Evolutionary conservation across 1,140 invertebrate species (phyloP).

Genomic region (Pinna nobilis): DNA sequence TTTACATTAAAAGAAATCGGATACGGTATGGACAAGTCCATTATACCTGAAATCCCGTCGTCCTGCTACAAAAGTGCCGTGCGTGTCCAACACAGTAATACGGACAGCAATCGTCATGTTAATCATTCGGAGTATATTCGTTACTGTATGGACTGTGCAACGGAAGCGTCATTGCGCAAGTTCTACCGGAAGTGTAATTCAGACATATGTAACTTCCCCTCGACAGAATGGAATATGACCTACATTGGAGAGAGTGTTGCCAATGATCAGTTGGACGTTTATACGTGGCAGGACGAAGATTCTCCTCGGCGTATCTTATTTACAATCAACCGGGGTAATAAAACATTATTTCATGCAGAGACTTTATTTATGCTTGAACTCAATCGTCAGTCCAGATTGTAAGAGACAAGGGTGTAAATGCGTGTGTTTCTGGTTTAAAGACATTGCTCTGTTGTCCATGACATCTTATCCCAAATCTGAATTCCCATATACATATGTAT

Average conservation of each 20-base stretch:
- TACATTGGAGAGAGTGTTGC: slow-evolving; percentile 25
- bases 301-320: slow-evolving; percentile 6
- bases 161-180: slow-evolving; percentile 1
- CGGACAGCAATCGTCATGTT: slow-evolving; percentile 28
- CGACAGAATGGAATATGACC: slow-evolving; percentile 1
- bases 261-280: slow-evolving; percentile 14
- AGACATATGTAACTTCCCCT: slow-evolving; percentile 22
- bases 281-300: slow-evolving; percentile 24
- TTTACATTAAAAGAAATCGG: neutral
- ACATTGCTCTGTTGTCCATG: too few species aligned
- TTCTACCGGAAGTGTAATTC: slow-evolving; percentile 13
- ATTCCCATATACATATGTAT: too few species aligned
- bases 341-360: too few species aligned
- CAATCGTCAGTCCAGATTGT: too few species aligned
- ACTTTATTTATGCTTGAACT: too few species aligned
- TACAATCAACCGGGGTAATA: too few species aligned
- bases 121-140: slow-evolving; percentile 24
- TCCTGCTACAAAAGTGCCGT: neutral
- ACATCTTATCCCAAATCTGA: too few species aligned
- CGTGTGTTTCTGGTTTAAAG: too few species aligned
- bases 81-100: slow-evolving; percentile 10
- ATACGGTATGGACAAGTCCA: neutral
- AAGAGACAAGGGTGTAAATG: too few species aligned
- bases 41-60: slow-evolving; percentile 9
- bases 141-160: slow-evolving; percentile 31